phyloP scores from a whole-genome alignment of 2,797 vertebrate species.

The Xenopus petersii region DNA sequence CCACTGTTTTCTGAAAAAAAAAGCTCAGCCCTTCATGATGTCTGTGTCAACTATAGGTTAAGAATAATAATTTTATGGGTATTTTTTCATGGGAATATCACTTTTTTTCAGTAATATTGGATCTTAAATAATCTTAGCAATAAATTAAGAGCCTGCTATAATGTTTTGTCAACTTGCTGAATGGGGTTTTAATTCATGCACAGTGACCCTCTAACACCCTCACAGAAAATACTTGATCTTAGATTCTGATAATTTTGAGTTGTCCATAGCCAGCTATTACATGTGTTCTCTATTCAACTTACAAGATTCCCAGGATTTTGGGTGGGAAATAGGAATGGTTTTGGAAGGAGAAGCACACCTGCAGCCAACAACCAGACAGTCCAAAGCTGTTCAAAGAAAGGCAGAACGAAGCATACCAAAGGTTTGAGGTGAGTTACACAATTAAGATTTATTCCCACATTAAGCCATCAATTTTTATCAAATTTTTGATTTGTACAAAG shows the following conservation, averaged over 20 bases:
- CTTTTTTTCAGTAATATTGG: too few relatives aligned
- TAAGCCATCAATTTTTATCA: neutral
- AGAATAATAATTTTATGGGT: too few relatives aligned
- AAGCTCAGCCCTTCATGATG: too few relatives aligned
- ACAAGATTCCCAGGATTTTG: constrained; percentile 41
- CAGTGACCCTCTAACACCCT: constrained; percentile 14
- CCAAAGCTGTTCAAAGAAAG: constrained; percentile 24
- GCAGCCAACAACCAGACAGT: constrained; percentile 13
- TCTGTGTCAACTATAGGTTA: too few relatives aligned
- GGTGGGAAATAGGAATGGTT: constrained; percentile 31
- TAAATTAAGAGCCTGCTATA: too few relatives aligned
- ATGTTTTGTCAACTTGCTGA: too few relatives aligned
- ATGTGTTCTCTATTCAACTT: constrained; percentile 36
- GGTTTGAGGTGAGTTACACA: constrained; percentile 25
- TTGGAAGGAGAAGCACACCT: constrained; percentile 31
- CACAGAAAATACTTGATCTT: neutral
- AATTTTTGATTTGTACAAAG: constrained; percentile 26
- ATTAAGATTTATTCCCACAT: constrained; percentile 24
- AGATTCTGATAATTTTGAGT: constrained; percentile 2
- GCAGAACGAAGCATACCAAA: constrained; percentile 19
- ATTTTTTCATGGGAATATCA: too few relatives aligned
- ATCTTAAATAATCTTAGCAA: too few relatives aligned
- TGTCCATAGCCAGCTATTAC: constrained; percentile 20
- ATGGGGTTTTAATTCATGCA: neutral
- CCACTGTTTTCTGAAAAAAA: too few relatives aligned